Base-by-base conservation (phyloP, 2,888 invertebrate genomes). In the Caenorhabditis doughertyi region DNA sequence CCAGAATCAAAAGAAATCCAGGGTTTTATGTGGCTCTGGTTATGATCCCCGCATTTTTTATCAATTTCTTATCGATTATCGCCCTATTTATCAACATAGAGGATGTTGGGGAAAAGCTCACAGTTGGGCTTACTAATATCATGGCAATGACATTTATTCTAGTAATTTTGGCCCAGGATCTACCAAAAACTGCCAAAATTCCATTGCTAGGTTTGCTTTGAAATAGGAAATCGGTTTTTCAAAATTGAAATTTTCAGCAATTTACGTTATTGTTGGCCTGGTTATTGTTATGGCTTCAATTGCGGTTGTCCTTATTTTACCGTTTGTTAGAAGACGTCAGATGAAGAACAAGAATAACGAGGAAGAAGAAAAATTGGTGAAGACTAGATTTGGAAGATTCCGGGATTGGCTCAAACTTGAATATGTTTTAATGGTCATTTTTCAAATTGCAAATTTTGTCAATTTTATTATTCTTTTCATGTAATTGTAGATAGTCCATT, bases 91-190 rank as follows among this genome's bases (percentile, higher is more conserved):
- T 79, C 4, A 60, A 79, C 29, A 62, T 79, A 16, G 60, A 76
- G 8, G 21, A 76, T 60, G 42, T 60, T 16, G 60, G 42, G 25
- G 60, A 60, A 23, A 60, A 60, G 60, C 42, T 84, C 16, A 71
- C 67, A 2, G 71, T 84, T 1, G 84, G 84, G 0, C 32, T 84
- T 0, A 82, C 84, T n/a, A 79, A 79, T 23, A 79, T 84, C 27
- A 84, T 81, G 76, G 62, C 84, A 7, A 84, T 84, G 73, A 81
- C 67, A 11, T 71, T 84, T 47, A 81, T 84, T 27, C 60, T 84
- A 5, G 76, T 70, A 3, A 84, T 84, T 58, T 53, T 84, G 0
- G 67, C 82, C 0, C 76, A 47, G 2, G 79, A 82, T 47, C 60
- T 84, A 2, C 84, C 84, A 0, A 84, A 84, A 49, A 82, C 84